These are phyloP conservation scores for Gambusia affinis DNA, from an alignment of 2,113 vertebrate species.

Conservation along the genomic window DNA sequence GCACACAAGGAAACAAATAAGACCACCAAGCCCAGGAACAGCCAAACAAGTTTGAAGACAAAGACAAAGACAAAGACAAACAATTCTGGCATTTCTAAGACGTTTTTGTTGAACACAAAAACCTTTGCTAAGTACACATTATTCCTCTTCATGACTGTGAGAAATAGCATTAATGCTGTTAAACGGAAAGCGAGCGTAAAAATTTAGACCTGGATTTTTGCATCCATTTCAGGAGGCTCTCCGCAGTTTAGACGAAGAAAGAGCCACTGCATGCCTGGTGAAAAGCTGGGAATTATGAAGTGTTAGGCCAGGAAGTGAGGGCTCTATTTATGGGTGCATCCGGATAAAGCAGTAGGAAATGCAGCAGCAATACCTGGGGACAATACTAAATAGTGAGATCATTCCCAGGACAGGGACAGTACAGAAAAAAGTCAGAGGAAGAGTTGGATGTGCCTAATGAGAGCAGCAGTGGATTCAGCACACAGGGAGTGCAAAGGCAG, in stretches of 20 bases:
- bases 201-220: slow-evolving; percentile 64
- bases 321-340: slow-evolving; percentile 74
- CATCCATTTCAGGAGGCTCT: slow-evolving; percentile 71
- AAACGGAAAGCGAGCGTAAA: slow-evolving; percentile 52
- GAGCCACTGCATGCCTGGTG: slow-evolving; percentile 60
- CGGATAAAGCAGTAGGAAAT: slow-evolving; percentile 72
- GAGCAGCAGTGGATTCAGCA: slow-evolving; percentile 17
- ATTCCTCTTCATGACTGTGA: slow-evolving; percentile 60
- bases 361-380: slow-evolving; percentile 70
- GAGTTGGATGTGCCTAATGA: slow-evolving; percentile 63
- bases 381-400: slow-evolving; percentile 53
- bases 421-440: slow-evolving; percentile 38
- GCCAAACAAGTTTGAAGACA: background rate
- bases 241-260: slow-evolving; percentile 34
- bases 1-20: background rate
- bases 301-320: slow-evolving; percentile 71
- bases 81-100: slow-evolving; percentile 6
- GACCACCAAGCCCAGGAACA: background rate
- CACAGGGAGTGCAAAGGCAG: slow-evolving; percentile 25
- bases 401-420: slow-evolving; percentile 59
- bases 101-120: slow-evolving; percentile 50
- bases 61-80: background rate
- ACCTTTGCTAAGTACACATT: slow-evolving; percentile 47
- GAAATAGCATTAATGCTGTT: slow-evolving; percentile 66
- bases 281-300: slow-evolving; percentile 75